Conservation (phyloP, 1,140 invertebrate genomes). For the Drosophila rufa region DNA sequence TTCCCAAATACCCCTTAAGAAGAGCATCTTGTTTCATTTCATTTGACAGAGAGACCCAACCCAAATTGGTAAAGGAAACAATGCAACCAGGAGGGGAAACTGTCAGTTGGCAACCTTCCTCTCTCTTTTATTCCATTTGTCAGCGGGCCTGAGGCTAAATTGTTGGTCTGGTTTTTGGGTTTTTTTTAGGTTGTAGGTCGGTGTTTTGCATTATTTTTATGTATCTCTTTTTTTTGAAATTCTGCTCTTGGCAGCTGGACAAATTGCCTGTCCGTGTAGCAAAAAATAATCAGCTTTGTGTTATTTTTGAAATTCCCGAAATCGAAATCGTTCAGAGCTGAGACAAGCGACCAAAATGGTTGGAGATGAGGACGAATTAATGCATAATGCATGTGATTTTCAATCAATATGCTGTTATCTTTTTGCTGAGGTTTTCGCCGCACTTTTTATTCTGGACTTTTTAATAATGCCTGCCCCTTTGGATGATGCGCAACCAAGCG, state of each 20-base stretch:
- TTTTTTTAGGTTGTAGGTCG: conserved; percentile 4
- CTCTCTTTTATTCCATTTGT: conserved; percentile 28
- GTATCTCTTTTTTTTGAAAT: conserved; percentile 31
- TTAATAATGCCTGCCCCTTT: conserved; percentile 47
- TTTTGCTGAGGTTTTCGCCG: conserved; percentile 29
- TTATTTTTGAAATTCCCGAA: conserved; percentile 46
- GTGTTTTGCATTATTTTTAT: conserved; percentile 11
- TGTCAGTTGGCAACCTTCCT: conserved; percentile 42
- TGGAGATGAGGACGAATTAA: conserved; percentile 20
- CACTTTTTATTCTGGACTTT: conserved; percentile 35
- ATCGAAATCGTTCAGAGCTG: conserved; percentile 15
- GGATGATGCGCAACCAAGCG: conserved; percentile 67
- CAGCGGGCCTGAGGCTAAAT: conserved; percentile 27
- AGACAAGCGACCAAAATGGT: conserved; percentile 15
- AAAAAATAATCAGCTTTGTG: conserved; percentile 56
- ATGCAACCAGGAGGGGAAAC: conserved; percentile 31
- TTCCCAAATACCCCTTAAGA: not conserved
- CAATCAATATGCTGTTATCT: conserved; percentile 39
- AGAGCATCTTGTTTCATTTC: conserved; percentile 2
- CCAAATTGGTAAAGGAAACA: conserved; percentile 22
- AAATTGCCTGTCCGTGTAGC: conserved; percentile 61
- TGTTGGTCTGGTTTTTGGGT: conserved; percentile 20
- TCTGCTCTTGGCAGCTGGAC: conserved; percentile 58
- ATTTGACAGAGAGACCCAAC: conserved; percentile 11
- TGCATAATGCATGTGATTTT: conserved; percentile 67